Percentiles rank a stretch among this genome's conserved stretches.
phyloP scores from a whole-genome alignment of 2,888 invertebrate genomes.

The Ferdinandea cuprea region DNA sequence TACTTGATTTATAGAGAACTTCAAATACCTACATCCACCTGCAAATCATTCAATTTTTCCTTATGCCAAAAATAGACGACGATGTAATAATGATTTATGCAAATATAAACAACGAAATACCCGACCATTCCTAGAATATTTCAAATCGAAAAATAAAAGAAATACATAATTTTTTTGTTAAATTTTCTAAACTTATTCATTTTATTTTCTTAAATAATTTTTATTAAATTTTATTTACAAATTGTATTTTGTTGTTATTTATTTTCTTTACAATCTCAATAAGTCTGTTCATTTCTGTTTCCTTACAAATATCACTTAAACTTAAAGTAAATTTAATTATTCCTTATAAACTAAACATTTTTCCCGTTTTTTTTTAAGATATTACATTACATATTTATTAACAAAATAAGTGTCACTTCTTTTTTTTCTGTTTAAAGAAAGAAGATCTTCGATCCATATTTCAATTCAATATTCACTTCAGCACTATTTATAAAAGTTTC shows the following conservation, averaged over 20 bases:
- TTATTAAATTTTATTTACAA: slow-evolving; percentile 71
- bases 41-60: no score
- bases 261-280: slow-evolving; percentile 63
- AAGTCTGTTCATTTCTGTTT: slow-evolving; percentile 68
- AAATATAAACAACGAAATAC: slow-evolving; percentile 1
- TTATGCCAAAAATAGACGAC: slow-evolving; percentile 1
- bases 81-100: slow-evolving; percentile 42
- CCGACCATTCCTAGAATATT: background rate
- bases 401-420: slow-evolving; percentile 50
- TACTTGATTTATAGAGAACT: no score
- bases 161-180: slow-evolving; percentile 6
- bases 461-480: slow-evolving; percentile 34
- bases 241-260: slow-evolving; percentile 15
- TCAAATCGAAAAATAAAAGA: background rate
- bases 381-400: slow-evolving; percentile 27
- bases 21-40: no score
- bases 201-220: slow-evolving; percentile 71
- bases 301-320: slow-evolving; percentile 74
- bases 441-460: slow-evolving; percentile 37
- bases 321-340: slow-evolving; percentile 56
- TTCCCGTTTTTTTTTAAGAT: slow-evolving; percentile 2
- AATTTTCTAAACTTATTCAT: slow-evolving; percentile 68
- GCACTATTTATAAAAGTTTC: slow-evolving; percentile 47
- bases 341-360: slow-evolving; percentile 18
- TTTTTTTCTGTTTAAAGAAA: slow-evolving; percentile 26